Evolutionary conservation across 2,797 vertebrate genomes (phyloP), one percentile per base, ranked within the genome.

Genomic region (Rhodeus uyekii): DNA sequence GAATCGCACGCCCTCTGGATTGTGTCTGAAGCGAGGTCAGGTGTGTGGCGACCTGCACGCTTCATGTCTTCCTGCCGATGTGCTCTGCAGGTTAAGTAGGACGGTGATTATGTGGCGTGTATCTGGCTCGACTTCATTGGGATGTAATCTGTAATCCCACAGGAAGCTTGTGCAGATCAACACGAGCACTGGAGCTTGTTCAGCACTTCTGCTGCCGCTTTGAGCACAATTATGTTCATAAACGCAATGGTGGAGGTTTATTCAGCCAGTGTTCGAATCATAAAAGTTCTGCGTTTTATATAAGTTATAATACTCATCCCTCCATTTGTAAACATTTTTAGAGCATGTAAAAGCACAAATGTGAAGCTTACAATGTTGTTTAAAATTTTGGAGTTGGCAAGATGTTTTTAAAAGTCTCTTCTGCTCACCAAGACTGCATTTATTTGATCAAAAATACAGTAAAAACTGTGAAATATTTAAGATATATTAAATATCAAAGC

Each of bases 131-230:
- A 24, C 50, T 8, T 60, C 76, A 42, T 76, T 24, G 32, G 32
- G 50, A 18, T 12, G 27, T 75, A 76, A 76, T 79, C 63, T 46
- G 34, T 63, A 48, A 75, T 82, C 82, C 53, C 61, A 68, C 27
- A 69, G 81, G 63, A 79, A 83, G 32, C 44, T 68, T 0, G 19
- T 12, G 18, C 27, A n/a, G 18, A 72, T 76, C 27, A 71, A 50
- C 68, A 48, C 1, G 8, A 71, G 68, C 42, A 9, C 46, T 73
- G 71, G 13, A 73, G 32, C 22, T 50, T 50, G 44, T 50, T 72
- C 44, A 72, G 42, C 10, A 22, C 22, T 72, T 72, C 27, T 48
- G 27, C 29, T 72, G 18, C 44, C 32, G 27, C 29, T 72, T 50
- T 34, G 27, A 72, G 29, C 18, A 34, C 44, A 50, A 34, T 50